Base-by-base conservation (phyloP, 2,797 vertebrate genomes). In the Takifugu ocellatus region DNA sequence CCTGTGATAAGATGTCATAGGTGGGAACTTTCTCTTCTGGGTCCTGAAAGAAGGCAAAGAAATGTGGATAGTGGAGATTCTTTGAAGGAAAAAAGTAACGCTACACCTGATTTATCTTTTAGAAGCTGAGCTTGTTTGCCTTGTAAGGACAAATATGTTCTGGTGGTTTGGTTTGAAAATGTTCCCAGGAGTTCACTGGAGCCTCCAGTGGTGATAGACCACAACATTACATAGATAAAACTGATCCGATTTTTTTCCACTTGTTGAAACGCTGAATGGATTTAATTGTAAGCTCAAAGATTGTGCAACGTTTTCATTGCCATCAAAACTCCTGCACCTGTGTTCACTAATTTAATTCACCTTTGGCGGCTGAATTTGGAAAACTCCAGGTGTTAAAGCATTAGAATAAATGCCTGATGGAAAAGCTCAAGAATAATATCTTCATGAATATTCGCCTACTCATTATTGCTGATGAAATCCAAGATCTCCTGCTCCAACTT, bases 401-500 rank as follows among this genome's bases (percentile, higher is more conserved):
- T 33, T 15, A 12, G 31, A 14, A 33, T 10, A 12, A 8, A n/a
- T 44, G 51, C 6, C 26, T 51, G 9, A 48, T 15, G 11, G 25
- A 33, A 46, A 31, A 46, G 16, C 51, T 26, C 9, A 26, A 33
- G 31, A 33, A 49, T 29, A 12, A 6, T 10, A 21, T 16, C 14
- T 26, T 24, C 8, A 49, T 59, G n/a, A 25, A 45, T 11, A 6
- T 16, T 25, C 61, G 83, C 44, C 84, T 75, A 99, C 97, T 98
- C 96, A 61, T 96, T 97, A 92, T 95, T 97, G 91, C 93, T 93
- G 93, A 98, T 98, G 92, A 99, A 99, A 93, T 98, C 97, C 89
- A 98, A 93, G 90, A 99, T 97, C 91, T 99, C 97, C 83, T 98
- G 96, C 87, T 99, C 97, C 88, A 99, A 88, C 91, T 98, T 98